Base-by-base conservation (phyloP, 37 sponge, comb jelly and placozoan genomes). In the Axinella damicornis region DNA sequence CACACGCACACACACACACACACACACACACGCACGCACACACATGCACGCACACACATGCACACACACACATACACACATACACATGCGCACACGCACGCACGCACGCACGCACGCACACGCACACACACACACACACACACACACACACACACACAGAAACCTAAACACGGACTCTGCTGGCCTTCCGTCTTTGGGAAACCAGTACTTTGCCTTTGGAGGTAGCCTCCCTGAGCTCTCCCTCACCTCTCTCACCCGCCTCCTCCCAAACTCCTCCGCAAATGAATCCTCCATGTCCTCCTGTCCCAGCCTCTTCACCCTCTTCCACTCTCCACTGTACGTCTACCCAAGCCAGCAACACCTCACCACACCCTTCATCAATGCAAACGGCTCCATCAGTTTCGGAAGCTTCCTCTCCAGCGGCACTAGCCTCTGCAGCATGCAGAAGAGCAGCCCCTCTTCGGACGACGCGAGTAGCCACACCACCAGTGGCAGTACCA, bases 191-290 rank as follows among this genome's bases (percentile, higher is more conserved):
- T 87, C 94, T 16, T 77, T 94, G 53, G 90, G 88, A 27, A 86
- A 78, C 74, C 94, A 94, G 71, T 94, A 94, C 74, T 73, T 80
- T 74, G 94, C 89, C 38, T 89, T 83, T 46, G 91, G 94, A 34
- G 94, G 94, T 14, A 94, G 94, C 74, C 84, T 94, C 28, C 94
- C 94, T 30, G 94, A 94, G 33, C 90, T 94, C 57, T 94, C 94
- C 38, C 80, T 94, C 38, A 88, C 85, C 46, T 89, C 94, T 1
- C 87, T 94, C 30, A 53, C 85, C 38, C 87, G 94, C 13, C 88
- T 94, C 22, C 83, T 94, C 1, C 89, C 89, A 25, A 92, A 78
- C 81, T 87, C 92, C 32, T 52, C 80, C 20, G 46, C 86, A 41
- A 64, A 78, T 28, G 85, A 72, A 55, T 27, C 53, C 13, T 55